Evolutionary conservation across 1,140 invertebrate species (phyloP).

Genomic region (Bombus consobrinus): DNA sequence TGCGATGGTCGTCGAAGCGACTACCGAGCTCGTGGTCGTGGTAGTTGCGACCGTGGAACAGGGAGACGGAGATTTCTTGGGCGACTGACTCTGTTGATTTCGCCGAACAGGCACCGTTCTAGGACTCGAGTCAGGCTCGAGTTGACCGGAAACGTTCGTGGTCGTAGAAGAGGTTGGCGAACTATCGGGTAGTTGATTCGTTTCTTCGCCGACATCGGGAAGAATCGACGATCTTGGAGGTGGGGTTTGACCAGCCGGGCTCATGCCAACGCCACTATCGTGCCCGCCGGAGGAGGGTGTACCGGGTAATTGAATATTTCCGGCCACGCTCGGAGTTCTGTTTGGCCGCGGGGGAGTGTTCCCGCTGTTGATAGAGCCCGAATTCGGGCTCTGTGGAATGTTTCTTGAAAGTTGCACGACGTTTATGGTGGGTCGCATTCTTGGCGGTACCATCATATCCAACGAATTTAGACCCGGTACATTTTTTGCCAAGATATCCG

Average conservation of each 20-base stretch:
- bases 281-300: constrained; percentile 77
- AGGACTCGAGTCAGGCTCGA: constrained; percentile 72
- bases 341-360: constrained; percentile 72
- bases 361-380: constrained; percentile 74
- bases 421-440: constrained; percentile 84
- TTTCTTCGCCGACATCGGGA: constrained; percentile 79
- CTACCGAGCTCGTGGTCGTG: constrained; percentile 3
- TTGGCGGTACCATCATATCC: constrained; percentile 83
- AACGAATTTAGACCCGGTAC: constrained; percentile 83
- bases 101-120: constrained; percentile 66
- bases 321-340: constrained; percentile 71
- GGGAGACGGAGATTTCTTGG: constrained; percentile 76
- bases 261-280: constrained; percentile 81
- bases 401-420: constrained; percentile 84
- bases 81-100: constrained; percentile 73
- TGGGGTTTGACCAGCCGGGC: constrained; percentile 80
- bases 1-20: constrained; percentile 63
- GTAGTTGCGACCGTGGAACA: constrained; percentile 57
- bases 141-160: constrained; percentile 75
- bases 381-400: constrained; percentile 78
- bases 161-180: constrained; percentile 76
- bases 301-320: constrained; percentile 62
- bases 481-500: constrained; percentile 80
- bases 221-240: constrained; percentile 72
- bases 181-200: constrained; percentile 77